Base-by-base conservation (phyloP, 1,140 invertebrate species). In the Lordiphosa collinella region DNA sequence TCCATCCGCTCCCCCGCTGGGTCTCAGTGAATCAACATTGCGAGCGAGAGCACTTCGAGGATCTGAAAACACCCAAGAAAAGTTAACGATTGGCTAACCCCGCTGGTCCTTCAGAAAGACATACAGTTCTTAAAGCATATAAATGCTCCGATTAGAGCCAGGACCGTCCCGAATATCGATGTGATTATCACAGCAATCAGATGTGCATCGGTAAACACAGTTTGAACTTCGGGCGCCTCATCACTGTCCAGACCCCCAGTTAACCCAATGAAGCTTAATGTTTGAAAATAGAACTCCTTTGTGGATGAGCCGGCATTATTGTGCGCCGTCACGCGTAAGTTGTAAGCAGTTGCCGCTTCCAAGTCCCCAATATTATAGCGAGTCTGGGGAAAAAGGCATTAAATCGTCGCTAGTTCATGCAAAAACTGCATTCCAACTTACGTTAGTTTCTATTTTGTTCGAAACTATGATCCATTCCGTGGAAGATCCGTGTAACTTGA, bases 301-400 rank as follows among this genome's bases (percentile, higher is more conserved):
- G 37, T 40, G 1, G 37, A 16, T n/a, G 37, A 10, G 37, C 37
- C 18, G 18, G 18, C 43, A 13, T 32, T 46, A 29, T 46, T 46
- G 22, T 29, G 13, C 5, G 43, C 43, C 4, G 43, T 29, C 4
- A 95, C 90, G 34, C 92, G 89, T 46, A 95, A 90, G 49, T 91
- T 90, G 78, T 95, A 95, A 65, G 91, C 91, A 3, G 92, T 92
- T 8, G 91, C 92, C n/a, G 93, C 92, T 37, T 91, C 91, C 22
- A 95, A 89, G 54, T 93, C 92, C 7, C 91, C 91, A 89, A 94
- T 90, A 72, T 91, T 76, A 66, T 91, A 91, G 66, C 82, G 64
- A 6, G 70, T 88, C 82, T 87, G 25, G 35, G n/a, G 0, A 37
- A 2, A 44, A 1, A 11, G 1, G 10, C n/a, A 3, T 31, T 14